A percentile compares a stretch with the other conserved stretches of the same genome.
Evolutionary conservation across 2,113 vertebrate genomes (phyloP).

Genomic region (Perca schrenkii): DNA sequence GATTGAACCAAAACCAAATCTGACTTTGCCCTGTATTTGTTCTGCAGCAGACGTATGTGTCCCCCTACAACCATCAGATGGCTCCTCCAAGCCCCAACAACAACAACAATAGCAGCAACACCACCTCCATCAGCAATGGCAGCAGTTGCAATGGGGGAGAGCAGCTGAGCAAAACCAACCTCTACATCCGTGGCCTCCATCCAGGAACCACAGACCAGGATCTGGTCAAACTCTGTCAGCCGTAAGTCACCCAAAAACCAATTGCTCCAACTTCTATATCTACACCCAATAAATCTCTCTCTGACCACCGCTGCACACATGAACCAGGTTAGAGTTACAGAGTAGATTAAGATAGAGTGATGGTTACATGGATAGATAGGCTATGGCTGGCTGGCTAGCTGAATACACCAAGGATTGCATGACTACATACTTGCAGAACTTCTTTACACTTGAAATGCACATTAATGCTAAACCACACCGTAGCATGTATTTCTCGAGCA

Average conservation of each 20-base stretch:
- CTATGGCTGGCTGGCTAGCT: not conserved
- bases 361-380: not conserved
- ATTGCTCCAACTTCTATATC: slow-evolving; percentile 20
- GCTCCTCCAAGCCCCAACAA: slow-evolving; percentile 90
- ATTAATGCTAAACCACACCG: slow-evolving; percentile 9
- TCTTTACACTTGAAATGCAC: slow-evolving; percentile 20
- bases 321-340: slow-evolving; percentile 27
- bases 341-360: slow-evolving; percentile 34
- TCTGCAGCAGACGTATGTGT: slow-evolving; percentile 88
- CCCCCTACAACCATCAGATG: slow-evolving; percentile 89
- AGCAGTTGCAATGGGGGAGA: slow-evolving; percentile 83
- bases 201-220: slow-evolving; percentile 95
- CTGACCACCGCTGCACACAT: not conserved
- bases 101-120: slow-evolving; percentile 69
- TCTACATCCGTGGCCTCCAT: slow-evolving; percentile 94
- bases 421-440: slow-evolving; percentile 24
- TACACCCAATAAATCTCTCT: slow-evolving; percentile 55
- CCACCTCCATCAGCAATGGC: slow-evolving; percentile 72
- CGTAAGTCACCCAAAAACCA: slow-evolving; percentile 85
- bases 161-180: slow-evolving; percentile 95
- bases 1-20: not conserved
- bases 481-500: slow-evolving; percentile 21
- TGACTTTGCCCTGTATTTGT: slow-evolving; percentile 17
- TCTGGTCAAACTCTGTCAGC: slow-evolving; percentile 94
- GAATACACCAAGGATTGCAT: slow-evolving; percentile 14